A percentile compares a stretch with the other conserved stretches of the same genome.
Evolutionary conservation across 2,888 invertebrate species (phyloP).

Genomic region (Crioceris asparagi): DNA sequence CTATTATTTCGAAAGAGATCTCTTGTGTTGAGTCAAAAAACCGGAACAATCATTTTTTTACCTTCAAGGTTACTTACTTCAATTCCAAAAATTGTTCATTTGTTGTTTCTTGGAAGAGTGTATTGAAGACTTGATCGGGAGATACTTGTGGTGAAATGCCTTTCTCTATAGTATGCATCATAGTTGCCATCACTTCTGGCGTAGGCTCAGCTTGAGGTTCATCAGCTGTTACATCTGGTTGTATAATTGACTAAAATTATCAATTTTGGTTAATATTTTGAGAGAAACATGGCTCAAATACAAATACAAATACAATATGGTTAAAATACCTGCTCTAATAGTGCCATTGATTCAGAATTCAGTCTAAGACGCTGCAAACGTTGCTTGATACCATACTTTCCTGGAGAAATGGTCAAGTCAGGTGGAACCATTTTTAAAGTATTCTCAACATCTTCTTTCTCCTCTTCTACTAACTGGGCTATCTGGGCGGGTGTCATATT

Average conservation of each 20-base stretch:
- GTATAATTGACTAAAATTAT: conserved; percentile 23
- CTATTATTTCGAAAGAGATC: too few species aligned
- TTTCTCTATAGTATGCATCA: conserved; percentile 34
- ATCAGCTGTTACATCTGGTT: conserved; percentile 27
- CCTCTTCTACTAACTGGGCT: conserved; percentile 30
- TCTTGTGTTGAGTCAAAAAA: too few species aligned
- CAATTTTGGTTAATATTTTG: background rate
- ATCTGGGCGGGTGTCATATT: conserved; percentile 24
- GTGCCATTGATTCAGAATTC: conserved; percentile 26
- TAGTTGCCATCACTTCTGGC: conserved; percentile 32
- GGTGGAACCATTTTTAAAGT: conserved; percentile 29
- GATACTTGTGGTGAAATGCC: conserved; percentile 29
- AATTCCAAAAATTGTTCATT: conserved; percentile 19
- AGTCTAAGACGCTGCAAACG: conserved; percentile 26
- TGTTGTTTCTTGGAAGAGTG: conserved; percentile 25
- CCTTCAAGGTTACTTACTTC: conserved; percentile 13
- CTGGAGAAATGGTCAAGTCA: conserved; percentile 25
- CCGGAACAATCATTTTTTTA: background rate
- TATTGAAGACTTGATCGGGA: conserved; percentile 29
- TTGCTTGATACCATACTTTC: conserved; percentile 27
- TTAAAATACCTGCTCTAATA: conserved; percentile 25
- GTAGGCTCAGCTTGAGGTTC: conserved; percentile 28
- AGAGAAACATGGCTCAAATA: background rate
- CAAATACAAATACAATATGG: background rate
- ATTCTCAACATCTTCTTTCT: conserved; percentile 31